Evolutionary conservation across 2,113 vertebrate species (phyloP), one percentile per base, ranked within the genome.

Genomic region (Trematomus loennbergii): DNA sequence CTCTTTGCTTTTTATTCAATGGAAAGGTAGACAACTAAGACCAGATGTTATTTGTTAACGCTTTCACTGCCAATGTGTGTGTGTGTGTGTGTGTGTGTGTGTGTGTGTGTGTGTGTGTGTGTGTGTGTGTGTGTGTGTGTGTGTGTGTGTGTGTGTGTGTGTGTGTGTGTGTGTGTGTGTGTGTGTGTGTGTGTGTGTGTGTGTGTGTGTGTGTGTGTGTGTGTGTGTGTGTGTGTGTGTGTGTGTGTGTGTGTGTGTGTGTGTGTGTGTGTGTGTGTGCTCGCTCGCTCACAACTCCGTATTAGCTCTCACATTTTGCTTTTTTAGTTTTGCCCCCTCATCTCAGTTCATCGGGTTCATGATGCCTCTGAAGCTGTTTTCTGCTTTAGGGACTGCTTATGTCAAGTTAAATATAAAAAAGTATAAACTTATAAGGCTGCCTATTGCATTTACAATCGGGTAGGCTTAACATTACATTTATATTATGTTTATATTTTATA

Each of bases 21-120:
- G 75, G 75, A 83, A 82, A 89, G 87, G 80, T 84, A 86, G 82
- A 91, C 78, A 86, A 90, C 83, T 50, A 89, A 71, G 72, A 75
- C 91, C 94, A 94, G 92, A 94, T 95, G 94, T 90, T 93, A 71
- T 90, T 93, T 90, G 83, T 94, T 79, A 83, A 87, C 76, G 55
- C 59, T 60, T 87, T 86, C 9, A 69, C 82, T 90, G 90, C 91
- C 88, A 92, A 79, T 52, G n/a, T n/a, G n/a, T n/a, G n/a, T n/a
- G n/a, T n/a, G n/a, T 80, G 52, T 57, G 40, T 57, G 15, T 60
- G 46, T 68, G 40, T 66, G 64, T 66, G n/a, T 82, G 10, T 71
- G 69, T 68, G 53, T 65, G 29, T 46, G 60, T 54, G 64, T 71
- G 55, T 64, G 63, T 80, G 69, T 55, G 17, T 46, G 45, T 18